phyloP scores from a whole-genome alignment of 2,797 vertebrate species.

The Ispidina picta region DNA sequence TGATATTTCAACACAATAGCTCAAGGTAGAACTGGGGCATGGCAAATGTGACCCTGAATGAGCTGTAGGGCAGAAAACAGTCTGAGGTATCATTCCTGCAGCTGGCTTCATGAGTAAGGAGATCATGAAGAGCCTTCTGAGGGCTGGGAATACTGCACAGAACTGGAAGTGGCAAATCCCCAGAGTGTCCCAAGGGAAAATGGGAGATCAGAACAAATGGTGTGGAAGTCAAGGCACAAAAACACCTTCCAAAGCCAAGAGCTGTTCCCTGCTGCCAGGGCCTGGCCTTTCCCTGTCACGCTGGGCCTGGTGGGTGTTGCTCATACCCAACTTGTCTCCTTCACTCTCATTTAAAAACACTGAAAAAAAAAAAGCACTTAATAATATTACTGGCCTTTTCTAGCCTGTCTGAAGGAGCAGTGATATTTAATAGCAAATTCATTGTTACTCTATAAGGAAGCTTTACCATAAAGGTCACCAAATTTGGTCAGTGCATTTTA shows the following conservation, averaged over 20 bases:
- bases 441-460: conserved; percentile 39
- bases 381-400: conserved; percentile 63
- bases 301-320: not conserved
- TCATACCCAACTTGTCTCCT: not conserved
- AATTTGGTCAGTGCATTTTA: conserved; percentile 61
- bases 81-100: not conserved
- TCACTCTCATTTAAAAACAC: conserved; percentile 23
- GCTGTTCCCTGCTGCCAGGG: not conserved
- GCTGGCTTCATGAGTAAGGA: not conserved
- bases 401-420: conserved; percentile 1
- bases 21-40: not conserved
- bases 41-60: not conserved
- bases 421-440: conserved; percentile 64
- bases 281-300: not conserved
- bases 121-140: not conserved
- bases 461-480: conserved; percentile 64
- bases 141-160: not conserved
- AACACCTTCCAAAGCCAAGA: not conserved
- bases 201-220: not conserved
- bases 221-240: not conserved
- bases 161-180: not conserved
- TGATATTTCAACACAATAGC: not conserved
- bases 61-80: not conserved
- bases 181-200: not conserved
- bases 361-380: not conserved